Conservation (phyloP, 2,797 vertebrate species). For the Xyrichtys novacula region DNA sequence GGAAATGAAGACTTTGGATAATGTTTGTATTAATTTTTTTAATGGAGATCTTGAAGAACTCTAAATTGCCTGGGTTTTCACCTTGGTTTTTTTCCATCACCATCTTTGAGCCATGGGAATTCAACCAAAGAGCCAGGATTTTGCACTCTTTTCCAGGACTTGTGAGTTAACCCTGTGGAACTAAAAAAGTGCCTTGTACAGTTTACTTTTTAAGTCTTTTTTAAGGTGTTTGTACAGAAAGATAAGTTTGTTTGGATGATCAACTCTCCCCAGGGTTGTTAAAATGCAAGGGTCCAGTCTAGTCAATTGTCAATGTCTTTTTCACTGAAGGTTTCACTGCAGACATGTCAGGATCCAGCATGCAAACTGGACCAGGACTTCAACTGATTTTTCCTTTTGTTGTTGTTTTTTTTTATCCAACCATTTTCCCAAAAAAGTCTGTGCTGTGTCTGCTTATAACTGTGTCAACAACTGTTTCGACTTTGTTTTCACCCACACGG, state of each 20-base stretch:
- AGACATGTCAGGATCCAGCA: conserved; percentile 13
- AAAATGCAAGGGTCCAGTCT: conserved; percentile 35
- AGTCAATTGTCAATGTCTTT: not conserved
- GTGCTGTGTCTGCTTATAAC: not conserved
- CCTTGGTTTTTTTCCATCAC: conserved; percentile 67
- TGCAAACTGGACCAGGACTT: conserved; percentile 26
- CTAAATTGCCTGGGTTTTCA: conserved; percentile 58
- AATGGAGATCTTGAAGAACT: conserved; percentile 32
- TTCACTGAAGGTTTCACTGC: conserved; percentile 6
- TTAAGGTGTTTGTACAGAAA: conserved; percentile 54
- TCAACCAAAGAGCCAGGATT: conserved; percentile 71
- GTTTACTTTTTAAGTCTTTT: conserved; percentile 54
- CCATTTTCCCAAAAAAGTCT: conserved; percentile 1
- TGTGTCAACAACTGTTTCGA: no score
- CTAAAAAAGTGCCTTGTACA: conserved; percentile 75
- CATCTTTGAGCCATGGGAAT: conserved; percentile 58
- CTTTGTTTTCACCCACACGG: no score
- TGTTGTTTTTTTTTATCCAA: not conserved
- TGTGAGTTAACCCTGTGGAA: conserved; percentile 56
- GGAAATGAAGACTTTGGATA: conserved; percentile 10
- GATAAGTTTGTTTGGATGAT: conserved; percentile 6
- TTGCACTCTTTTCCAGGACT: conserved; percentile 58
- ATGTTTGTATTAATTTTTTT: not conserved
- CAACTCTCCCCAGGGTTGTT: conserved; percentile 51
- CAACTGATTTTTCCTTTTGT: not conserved